phyloP scores from a whole-genome alignment of 2,888 invertebrate species.

The Drymonia ruficornis region DNA sequence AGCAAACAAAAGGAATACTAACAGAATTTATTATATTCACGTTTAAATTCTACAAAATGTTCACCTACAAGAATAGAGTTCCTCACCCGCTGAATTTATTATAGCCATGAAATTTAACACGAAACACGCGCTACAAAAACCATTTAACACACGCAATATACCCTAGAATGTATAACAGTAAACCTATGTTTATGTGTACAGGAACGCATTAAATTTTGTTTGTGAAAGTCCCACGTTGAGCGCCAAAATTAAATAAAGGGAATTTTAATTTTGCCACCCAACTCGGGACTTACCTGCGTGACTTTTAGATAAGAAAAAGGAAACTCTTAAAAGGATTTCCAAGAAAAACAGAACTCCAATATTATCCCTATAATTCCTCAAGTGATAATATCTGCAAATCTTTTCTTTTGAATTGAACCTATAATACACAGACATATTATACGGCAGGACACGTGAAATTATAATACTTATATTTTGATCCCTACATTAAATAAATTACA shows the following conservation, averaged over 20 bases:
- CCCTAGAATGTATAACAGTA: not conserved
- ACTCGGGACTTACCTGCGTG: constrained; percentile 5
- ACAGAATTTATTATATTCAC: constrained; percentile 27
- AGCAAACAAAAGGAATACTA: constrained; percentile 8
- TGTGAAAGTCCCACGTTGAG: too few species aligned
- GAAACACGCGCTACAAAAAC: constrained; percentile 14
- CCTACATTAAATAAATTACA: too few species aligned
- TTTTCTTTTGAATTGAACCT: too few species aligned
- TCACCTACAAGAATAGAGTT: constrained; percentile 20
- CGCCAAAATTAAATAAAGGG: not conserved
- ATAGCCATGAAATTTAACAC: constrained; percentile 33
- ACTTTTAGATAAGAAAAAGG: not conserved
- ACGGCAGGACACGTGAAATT: too few species aligned
- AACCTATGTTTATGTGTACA: constrained; percentile 5
- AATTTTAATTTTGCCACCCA: constrained; percentile 18
- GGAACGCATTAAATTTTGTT: constrained; percentile 2
- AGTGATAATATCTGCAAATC: too few species aligned
- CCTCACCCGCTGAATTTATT: constrained; percentile 25
- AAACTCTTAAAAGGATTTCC: too few species aligned
- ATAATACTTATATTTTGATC: too few species aligned
- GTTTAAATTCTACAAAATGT: constrained; percentile 19
- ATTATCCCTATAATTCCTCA: too few species aligned
- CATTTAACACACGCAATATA: not conserved
- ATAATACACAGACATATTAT: too few species aligned
- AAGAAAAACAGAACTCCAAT: too few species aligned